Percentiles rank a stretch among this genome's conserved stretches.
phyloP scores from a whole-genome alignment of 2,797 vertebrate species.

The Phyllotis vaccarum region DNA sequence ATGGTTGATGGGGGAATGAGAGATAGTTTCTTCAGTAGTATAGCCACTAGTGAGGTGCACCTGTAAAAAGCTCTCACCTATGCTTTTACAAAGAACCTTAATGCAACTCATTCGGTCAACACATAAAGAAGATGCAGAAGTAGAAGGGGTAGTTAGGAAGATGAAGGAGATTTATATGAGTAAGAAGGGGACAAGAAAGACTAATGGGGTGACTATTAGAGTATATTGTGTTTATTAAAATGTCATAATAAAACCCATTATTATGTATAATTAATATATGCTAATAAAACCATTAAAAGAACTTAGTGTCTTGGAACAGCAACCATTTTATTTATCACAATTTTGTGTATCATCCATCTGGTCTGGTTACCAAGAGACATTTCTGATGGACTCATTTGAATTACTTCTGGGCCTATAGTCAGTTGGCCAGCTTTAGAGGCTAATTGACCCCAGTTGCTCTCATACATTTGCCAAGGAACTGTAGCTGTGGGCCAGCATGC shows the following conservation, averaged over 20 bases:
- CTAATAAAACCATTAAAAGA: not conserved
- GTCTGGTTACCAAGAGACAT: not conserved
- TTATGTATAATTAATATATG: not conserved
- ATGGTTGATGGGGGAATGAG: not conserved
- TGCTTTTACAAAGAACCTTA: not conserved
- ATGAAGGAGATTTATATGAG: no score
- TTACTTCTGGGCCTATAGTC: not conserved
- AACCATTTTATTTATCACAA: slow-evolving; percentile 6
- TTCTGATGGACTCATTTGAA: not conserved
- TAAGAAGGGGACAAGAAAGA: not conserved
- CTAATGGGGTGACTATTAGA: not conserved
- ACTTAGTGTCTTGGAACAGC: not conserved
- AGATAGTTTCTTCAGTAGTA: not conserved
- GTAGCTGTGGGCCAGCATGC: not conserved
- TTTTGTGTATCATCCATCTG: not conserved
- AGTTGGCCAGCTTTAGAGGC: not conserved
- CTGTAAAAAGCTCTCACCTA: not conserved
- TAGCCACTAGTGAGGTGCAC: not conserved
- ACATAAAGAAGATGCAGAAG: not conserved
- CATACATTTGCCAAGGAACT: not conserved
- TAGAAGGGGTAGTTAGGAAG: not conserved
- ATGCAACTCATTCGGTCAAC: not conserved
- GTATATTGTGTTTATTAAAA: not conserved
- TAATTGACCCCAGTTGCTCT: not conserved
- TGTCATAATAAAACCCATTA: not conserved